These are phyloP conservation scores for Pocillopora damicornis DNA, from an alignment of 64 coral and sea anemone genomes.

Conservation along the genomic window DNA sequence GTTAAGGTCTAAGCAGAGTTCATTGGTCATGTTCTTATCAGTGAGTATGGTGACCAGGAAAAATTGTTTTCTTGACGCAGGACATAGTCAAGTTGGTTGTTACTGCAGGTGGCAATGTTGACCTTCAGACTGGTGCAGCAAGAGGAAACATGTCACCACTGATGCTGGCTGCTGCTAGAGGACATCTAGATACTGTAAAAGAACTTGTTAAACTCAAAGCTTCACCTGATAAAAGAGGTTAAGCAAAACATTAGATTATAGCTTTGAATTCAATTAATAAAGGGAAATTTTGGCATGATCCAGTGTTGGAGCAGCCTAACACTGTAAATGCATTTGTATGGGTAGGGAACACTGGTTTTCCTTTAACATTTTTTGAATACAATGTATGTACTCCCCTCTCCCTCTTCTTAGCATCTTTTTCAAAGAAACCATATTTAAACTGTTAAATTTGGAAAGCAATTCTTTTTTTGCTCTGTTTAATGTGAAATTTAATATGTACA, in stretches of 20 bases:
- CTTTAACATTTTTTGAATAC: no score
- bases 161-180: slow-evolving; percentile 73
- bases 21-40: not conserved
- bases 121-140: slow-evolving; percentile 48
- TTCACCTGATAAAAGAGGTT: slow-evolving; percentile 73
- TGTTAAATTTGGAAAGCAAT: no score
- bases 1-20: no score
- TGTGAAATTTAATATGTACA: not conserved
- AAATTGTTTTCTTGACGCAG: not conserved
- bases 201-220: slow-evolving; percentile 69
- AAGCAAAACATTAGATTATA: not conserved
- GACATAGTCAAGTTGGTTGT: slow-evolving; percentile 41
- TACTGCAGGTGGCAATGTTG: slow-evolving; percentile 36
- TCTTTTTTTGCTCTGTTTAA: not conserved
- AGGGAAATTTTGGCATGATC: no score
- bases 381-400: no score
- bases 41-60: no score
- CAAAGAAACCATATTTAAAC: no score
- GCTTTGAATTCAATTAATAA: not conserved
- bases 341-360: no score
- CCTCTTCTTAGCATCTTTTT: no score
- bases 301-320: no score
- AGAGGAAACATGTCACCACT: slow-evolving; percentile 70
- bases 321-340: no score
- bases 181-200: slow-evolving; percentile 72